Evolutionary conservation across 2,797 vertebrate species (phyloP), one percentile per base, ranked within the genome.

Genomic region (Gadopsis bispinosus): DNA sequence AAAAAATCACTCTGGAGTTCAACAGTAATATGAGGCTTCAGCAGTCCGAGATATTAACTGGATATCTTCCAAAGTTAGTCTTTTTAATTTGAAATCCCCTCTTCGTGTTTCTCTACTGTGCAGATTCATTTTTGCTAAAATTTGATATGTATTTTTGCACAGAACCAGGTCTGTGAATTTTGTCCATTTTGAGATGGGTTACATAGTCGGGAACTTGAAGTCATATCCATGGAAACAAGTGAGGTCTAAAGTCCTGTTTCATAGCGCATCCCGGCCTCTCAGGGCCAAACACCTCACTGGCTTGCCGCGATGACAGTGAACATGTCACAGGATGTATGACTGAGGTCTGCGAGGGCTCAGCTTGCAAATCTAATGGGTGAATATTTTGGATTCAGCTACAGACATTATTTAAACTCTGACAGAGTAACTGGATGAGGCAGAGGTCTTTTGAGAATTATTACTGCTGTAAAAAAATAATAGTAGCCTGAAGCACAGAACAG

Each of bases 381-480:
- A n/a, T n/a, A 51, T n/a, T 51, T 20, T 37, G 39, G 41, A 68
- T 69, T 63, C 13, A 48, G 65, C n/a, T 26, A 35, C n/a, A 41
- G 17, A 26, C 14, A 48, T 58, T 6, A 64, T 26, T 59, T 16
- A 17, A 58, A 70, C 29, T 62, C 2, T 29, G 8, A 45, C 29
- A 73, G 13, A 58, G 55, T 55, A 54, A 50, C 51, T 26, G 8
- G 58, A 43, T 43, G 29, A 45, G 16, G 33, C 10, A 35, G 17
- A 37, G 17, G 7, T 67, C 43, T 51, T 48, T 22, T 47, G 55
- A 61, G 48, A 61, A 48, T 60, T 20, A 81, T 41, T 68, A 39
- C 48, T 26, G n/a, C 45, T 75, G 22, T 56, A n/a, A n/a, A n/a
- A n/a, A 22, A 65, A 80, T 68, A 63, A 76, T 20, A 74, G 37